Conservation (phyloP, 1,140 invertebrate genomes). For the Leguminivora glycinivorella region DNA sequence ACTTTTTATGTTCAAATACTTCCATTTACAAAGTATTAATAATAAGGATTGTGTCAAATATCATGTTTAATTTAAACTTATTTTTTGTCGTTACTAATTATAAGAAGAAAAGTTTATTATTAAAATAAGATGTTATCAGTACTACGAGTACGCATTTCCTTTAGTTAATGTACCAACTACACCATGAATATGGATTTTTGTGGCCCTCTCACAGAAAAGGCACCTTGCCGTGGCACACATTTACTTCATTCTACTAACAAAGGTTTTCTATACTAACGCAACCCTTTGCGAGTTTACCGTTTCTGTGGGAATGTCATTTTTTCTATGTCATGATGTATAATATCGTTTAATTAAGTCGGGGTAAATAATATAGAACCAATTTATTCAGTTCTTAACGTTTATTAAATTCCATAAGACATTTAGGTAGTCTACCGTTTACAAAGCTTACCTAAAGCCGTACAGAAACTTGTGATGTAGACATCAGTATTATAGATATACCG, state of each 20-base stretch:
- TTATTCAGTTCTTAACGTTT: neutral
- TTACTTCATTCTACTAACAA: no score
- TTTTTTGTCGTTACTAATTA: neutral
- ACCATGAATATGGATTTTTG: no score
- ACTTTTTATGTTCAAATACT: neutral
- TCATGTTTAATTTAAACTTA: neutral
- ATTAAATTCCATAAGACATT: constrained; percentile 5
- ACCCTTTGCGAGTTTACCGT: no score
- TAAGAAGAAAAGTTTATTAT: neutral
- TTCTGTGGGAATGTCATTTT: no score
- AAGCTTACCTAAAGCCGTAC: neutral
- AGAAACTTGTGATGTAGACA: constrained; percentile 26
- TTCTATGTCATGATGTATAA: no score
- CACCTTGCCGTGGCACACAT: neutral
- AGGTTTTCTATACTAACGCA: no score
- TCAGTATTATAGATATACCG: constrained; percentile 51
- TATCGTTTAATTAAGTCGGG: neutral
- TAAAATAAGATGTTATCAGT: constrained; percentile 1
- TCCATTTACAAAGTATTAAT: constrained; percentile 7
- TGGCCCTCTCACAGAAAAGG: neutral
- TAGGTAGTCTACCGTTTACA: neutral
- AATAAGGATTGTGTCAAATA: neutral
- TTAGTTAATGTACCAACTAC: neutral
- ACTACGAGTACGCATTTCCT: constrained; percentile 1
- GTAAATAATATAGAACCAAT: neutral